Evolutionary conservation across 2,797 vertebrate species (phyloP).

Genomic region (Gila robusta): DNA sequence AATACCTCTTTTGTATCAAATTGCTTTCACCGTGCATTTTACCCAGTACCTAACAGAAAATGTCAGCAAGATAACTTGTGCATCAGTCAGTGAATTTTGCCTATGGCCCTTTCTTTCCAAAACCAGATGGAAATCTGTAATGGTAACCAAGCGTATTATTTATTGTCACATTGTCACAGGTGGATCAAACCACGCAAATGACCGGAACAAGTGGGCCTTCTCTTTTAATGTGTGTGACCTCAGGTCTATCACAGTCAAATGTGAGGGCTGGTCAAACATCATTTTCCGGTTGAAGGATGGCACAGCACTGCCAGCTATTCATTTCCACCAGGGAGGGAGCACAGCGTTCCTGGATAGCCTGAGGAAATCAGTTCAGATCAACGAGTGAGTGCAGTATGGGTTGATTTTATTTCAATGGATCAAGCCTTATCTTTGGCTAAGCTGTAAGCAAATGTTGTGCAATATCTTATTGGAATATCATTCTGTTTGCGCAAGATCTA

Average conservation of each 20-base stretch:
- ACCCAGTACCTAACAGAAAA: background rate
- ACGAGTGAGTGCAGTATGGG: constrained; percentile 84
- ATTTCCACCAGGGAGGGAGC: constrained; percentile 94
- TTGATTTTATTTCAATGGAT: background rate
- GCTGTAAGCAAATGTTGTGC: background rate
- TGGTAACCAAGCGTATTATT: constrained; percentile 1
- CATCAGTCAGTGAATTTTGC: background rate
- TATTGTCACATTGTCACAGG: constrained; percentile 75
- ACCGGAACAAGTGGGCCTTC: constrained; percentile 90
- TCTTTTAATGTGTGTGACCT: constrained; percentile 89
- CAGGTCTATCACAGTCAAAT: constrained; percentile 87
- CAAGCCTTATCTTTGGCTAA: background rate
- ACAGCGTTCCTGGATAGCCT: constrained; percentile 87
- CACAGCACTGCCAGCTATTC: constrained; percentile 83
- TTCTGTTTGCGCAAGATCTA: background rate
- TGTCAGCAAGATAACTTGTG: background rate
- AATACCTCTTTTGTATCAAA: background rate
- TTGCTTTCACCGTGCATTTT: background rate
- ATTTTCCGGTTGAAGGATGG: constrained; percentile 89
- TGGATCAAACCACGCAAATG: constrained; percentile 82
- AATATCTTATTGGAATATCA: background rate
- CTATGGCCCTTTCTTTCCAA: background rate
- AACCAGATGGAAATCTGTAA: constrained; percentile 7
- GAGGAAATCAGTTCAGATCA: constrained; percentile 86
- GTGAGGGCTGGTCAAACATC: constrained; percentile 90